Evolutionary conservation across 2,113 vertebrate genomes (phyloP).

Genomic region (Nerophis ophidion): DNA sequence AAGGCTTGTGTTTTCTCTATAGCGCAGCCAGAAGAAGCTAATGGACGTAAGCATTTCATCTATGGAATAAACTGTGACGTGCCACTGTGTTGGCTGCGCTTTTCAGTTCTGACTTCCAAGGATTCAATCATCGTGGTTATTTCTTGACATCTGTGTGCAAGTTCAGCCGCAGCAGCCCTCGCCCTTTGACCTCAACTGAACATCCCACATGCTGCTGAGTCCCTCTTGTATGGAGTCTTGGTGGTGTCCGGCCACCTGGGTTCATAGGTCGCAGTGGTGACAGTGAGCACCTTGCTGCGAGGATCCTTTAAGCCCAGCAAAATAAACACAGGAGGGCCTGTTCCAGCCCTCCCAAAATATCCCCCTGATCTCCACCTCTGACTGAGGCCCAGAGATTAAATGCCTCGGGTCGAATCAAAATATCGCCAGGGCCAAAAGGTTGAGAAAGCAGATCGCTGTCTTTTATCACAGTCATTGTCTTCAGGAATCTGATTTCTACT

Average conservation of each 20-base stretch:
- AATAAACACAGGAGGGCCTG: conserved; percentile 64
- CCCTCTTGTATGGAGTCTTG: conserved; percentile 46
- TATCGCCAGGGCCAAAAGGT: conserved; percentile 58
- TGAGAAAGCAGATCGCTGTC: conserved; percentile 59
- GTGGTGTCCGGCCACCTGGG: conserved; percentile 48
- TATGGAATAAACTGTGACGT: background rate
- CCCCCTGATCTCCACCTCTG: conserved; percentile 35
- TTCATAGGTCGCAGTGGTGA: conserved; percentile 71
- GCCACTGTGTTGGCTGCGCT: background rate
- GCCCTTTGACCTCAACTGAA: conserved; percentile 56
- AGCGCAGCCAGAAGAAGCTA: background rate
- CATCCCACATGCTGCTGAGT: conserved; percentile 49
- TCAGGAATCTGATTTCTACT: conserved; percentile 20
- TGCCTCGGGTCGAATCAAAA: conserved; percentile 62
- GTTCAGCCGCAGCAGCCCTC: conserved; percentile 40
- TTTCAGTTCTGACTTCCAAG: background rate
- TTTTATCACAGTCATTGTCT: conserved; percentile 61
- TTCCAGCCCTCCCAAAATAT: conserved; percentile 38
- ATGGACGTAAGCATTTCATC: background rate
- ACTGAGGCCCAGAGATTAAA: conserved; percentile 55
- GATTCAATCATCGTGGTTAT: conserved; percentile 11
- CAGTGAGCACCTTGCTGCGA: conserved; percentile 75
- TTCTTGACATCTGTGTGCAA: conserved; percentile 50
- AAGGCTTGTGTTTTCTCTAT: background rate
- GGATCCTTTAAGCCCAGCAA: conserved; percentile 59